These are phyloP conservation scores for Micrasema minimum DNA, from an alignment of 1,140 invertebrate species.

Conservation along the genomic window DNA sequence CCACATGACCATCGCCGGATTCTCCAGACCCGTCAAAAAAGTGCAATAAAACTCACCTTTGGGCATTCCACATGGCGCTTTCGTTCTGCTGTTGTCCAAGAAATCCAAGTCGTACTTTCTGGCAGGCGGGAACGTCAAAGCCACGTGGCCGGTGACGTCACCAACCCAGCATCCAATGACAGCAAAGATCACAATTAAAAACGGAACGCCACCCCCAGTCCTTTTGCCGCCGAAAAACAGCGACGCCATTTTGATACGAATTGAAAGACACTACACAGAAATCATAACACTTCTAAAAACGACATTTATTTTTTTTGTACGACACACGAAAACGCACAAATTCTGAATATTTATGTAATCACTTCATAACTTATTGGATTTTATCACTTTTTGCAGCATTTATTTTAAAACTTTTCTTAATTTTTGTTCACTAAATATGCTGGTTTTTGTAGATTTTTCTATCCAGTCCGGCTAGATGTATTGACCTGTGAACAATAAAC, in stretches of 20 bases:
- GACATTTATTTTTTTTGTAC: background rate
- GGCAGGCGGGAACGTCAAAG: conserved; percentile 86
- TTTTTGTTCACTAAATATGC: too few relatives aligned
- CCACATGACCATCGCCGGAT: too few relatives aligned
- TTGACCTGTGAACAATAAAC: too few relatives aligned
- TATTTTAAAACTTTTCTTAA: too few relatives aligned
- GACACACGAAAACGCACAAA: too few relatives aligned
- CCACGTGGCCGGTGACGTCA: conserved; percentile 73
- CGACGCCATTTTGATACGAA: conserved; percentile 7
- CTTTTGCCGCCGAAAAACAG: conserved; percentile 5
- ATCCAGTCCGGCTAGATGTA: too few relatives aligned
- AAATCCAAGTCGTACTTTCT: conserved; percentile 92
- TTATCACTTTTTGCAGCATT: background rate
- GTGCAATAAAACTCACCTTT: conserved; percentile 75
- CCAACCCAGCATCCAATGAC: background rate
- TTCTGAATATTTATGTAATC: background rate
- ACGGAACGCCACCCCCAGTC: background rate
- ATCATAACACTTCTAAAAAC: conserved; percentile 19
- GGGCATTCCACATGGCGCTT: conserved; percentile 94
- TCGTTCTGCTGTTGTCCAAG: conserved; percentile 90
- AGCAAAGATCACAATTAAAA: background rate
- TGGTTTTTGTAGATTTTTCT: too few relatives aligned
- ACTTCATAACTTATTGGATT: background rate
- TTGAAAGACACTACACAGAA: background rate
- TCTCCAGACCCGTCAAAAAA: too few relatives aligned